A percentile compares a stretch with the other conserved stretches of the same genome.
phyloP scores from a whole-genome alignment of 2,888 invertebrate species.

The Polydesmus complanatus region DNA sequence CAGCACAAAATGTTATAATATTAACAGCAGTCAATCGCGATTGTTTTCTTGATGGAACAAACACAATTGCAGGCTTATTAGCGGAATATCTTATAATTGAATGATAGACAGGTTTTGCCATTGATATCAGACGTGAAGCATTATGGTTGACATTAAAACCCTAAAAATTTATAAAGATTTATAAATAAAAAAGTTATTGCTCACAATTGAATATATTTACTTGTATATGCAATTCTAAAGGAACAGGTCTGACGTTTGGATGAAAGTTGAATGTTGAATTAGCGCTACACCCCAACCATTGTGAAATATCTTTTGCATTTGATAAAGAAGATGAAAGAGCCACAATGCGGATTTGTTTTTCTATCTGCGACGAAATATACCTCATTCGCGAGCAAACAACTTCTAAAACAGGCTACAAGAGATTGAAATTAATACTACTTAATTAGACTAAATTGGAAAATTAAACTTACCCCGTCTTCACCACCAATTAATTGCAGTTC shows the following conservation, averaged over 20 bases:
- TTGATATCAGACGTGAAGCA: constrained; percentile 85
- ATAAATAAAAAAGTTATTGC: not conserved
- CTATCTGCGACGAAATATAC: constrained; percentile 92
- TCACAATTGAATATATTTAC: constrained; percentile 5
- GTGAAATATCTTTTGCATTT: constrained; percentile 87
- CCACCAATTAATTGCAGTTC: constrained; percentile 63
- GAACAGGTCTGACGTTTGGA: constrained; percentile 89
- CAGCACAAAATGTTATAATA: constrained; percentile 80
- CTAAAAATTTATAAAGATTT: too few species aligned
- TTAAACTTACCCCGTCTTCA: constrained; percentile 34
- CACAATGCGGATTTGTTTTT: constrained; percentile 75
- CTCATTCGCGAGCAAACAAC: constrained; percentile 75
- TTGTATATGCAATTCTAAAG: constrained; percentile 84
- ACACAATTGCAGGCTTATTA: constrained; percentile 70
- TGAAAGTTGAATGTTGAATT: constrained; percentile 97
- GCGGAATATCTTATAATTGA: constrained; percentile 72
- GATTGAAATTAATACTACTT: not conserved
- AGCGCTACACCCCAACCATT: constrained; percentile 89
- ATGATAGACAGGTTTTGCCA: constrained; percentile 96
- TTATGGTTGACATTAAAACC: constrained; percentile 97
- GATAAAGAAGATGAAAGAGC: constrained; percentile 85
- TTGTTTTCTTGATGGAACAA: constrained; percentile 81
- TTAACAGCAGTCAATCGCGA: constrained; percentile 91
- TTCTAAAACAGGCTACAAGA: constrained; percentile 62
- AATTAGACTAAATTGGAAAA: not conserved